These are phyloP conservation scores for Poliocrania exsul DNA, from an alignment of 2,797 vertebrate species.

Conservation along the genomic window DNA sequence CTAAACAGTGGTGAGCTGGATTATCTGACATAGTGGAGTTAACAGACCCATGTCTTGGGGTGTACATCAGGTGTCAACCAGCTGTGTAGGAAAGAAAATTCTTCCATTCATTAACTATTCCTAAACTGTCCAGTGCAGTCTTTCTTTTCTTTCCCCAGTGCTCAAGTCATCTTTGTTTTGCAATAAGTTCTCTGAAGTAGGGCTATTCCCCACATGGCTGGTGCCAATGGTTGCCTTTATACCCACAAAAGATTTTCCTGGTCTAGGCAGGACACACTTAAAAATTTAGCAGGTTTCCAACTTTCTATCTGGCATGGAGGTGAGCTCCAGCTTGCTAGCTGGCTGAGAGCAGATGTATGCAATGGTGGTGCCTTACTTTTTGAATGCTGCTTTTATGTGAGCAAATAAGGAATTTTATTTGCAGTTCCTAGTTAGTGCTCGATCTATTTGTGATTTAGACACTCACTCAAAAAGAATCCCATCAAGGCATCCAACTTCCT, in stretches of 20 bases:
- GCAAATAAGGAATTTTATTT: conserved; percentile 55
- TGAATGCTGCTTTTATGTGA: conserved; percentile 25
- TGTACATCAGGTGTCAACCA: neutral
- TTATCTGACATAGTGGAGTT: neutral
- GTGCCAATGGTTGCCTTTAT: neutral
- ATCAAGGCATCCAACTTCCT: neutral
- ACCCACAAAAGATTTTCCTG: neutral
- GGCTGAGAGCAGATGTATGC: neutral
- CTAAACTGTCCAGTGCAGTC: neutral
- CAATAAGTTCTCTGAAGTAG: neutral
- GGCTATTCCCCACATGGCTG: neutral
- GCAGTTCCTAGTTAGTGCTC: neutral
- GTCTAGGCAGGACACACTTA: neutral
- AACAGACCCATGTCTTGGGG: accelerated
- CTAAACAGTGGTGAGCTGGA: neutral
- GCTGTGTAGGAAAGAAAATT: neutral
- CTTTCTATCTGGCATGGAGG: neutral
- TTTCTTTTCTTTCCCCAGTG: neutral
- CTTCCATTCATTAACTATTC: neutral
- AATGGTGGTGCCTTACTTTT: neutral
- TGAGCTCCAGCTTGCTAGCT: neutral
- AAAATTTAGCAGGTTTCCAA: neutral
- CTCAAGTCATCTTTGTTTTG: neutral
- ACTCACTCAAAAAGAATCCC: conserved; percentile 49
- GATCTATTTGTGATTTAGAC: conserved; percentile 43